These are phyloP conservation scores for Acridotheres tristis DNA, from an alignment of 2,797 vertebrate genomes.

Conservation along the genomic window DNA sequence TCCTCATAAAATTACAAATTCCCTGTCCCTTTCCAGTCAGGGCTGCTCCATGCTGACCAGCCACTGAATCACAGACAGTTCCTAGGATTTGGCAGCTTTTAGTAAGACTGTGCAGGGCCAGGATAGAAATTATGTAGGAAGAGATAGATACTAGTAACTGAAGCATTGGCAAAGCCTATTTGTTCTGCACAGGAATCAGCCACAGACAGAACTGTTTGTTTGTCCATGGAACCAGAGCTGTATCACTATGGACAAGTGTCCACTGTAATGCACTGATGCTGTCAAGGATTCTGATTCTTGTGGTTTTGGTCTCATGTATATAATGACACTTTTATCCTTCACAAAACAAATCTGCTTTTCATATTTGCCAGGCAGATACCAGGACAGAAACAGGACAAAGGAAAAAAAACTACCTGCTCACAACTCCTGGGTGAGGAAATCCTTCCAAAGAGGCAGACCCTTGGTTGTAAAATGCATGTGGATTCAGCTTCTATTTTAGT, in stretches of 20 bases:
- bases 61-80: neutral
- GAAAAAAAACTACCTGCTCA: neutral
- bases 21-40: neutral
- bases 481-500: slow-evolving; percentile 47
- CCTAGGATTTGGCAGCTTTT: neutral
- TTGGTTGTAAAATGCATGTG: slow-evolving; percentile 19
- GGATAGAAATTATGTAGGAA: neutral
- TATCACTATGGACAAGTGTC: neutral
- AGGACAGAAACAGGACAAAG: neutral
- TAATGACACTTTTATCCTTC: neutral
- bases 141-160: neutral
- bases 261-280: neutral
- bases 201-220: neutral
- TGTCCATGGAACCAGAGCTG: neutral
- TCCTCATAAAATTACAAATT: neutral
- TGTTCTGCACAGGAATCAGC: neutral
- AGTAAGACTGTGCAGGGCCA: neutral
- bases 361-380: neutral
- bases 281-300: neutral
- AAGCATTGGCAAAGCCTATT: neutral
- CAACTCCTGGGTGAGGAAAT: neutral
- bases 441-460: neutral
- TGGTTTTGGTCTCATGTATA: neutral
- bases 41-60: neutral
- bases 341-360: neutral